phyloP scores from a whole-genome alignment of 2,113 vertebrate genomes.

The Caloenas nicobarica region DNA sequence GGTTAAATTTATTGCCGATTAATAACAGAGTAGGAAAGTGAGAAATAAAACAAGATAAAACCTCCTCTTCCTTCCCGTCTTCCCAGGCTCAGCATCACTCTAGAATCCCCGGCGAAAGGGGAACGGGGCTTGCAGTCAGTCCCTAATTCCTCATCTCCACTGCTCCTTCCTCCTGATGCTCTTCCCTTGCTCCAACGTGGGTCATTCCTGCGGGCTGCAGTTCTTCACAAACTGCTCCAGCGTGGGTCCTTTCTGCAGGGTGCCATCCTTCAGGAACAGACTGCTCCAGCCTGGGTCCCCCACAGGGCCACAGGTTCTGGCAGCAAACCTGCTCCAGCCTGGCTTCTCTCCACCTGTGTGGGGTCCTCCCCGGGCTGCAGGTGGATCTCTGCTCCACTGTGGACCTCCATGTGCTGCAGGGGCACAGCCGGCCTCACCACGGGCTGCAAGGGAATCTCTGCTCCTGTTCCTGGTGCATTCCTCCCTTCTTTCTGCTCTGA shows the following conservation, averaged over 20 bases:
- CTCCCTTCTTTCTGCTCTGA: background rate
- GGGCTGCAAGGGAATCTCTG: background rate
- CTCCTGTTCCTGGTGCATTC: background rate
- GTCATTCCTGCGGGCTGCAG: background rate
- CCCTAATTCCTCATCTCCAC: accelerated
- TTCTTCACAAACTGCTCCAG: accelerated
- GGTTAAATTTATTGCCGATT: accelerated
- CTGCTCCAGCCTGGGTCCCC: background rate
- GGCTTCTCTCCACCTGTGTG: background rate
- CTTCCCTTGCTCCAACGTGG: no score
- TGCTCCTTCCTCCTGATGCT: no score
- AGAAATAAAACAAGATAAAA: background rate
- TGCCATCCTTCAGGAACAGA: background rate
- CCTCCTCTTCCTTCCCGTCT: accelerated
- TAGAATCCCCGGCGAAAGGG: accelerated
- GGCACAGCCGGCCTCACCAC: no score
- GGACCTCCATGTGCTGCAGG: background rate
- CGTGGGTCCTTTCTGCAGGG: background rate
- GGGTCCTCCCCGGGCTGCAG: background rate
- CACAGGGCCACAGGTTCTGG: background rate
- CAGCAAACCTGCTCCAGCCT: no score
- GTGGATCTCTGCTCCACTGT: background rate
- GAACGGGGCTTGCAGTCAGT: accelerated
- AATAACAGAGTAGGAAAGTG: accelerated
- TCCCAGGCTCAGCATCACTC: background rate